These are phyloP conservation scores for Limanda limanda DNA, from an alignment of 2,113 vertebrate genomes.

Conservation along the genomic window DNA sequence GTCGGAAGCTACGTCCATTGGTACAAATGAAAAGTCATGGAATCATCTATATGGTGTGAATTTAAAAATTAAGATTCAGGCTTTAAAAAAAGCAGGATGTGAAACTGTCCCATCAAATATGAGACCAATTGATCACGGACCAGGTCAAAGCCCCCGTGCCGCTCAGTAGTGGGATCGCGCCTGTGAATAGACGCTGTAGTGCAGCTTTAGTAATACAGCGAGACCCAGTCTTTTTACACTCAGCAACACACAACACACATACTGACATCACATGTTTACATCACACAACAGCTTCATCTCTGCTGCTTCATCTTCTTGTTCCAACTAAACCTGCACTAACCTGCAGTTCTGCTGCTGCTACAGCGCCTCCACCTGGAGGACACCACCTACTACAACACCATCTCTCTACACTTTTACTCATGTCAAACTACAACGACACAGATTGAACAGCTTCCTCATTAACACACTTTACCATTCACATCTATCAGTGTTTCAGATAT, in stretches of 20 bases:
- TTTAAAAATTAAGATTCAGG: too few relatives aligned
- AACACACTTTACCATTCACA: too few relatives aligned
- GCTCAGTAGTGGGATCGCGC: slow-evolving; percentile 57
- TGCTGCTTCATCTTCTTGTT: too few relatives aligned
- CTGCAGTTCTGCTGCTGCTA: neutral
- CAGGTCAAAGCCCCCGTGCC: slow-evolving; percentile 57
- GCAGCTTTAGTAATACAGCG: slow-evolving; percentile 83
- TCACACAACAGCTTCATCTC: neutral
- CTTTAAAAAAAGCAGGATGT: neutral
- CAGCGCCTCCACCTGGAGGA: slow-evolving; percentile 46
- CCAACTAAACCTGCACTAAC: neutral
- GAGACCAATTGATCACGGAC: slow-evolving; percentile 15
- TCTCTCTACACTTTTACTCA: neutral
- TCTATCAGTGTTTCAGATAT: too few relatives aligned
- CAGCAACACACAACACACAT: too few relatives aligned
- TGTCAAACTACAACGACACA: too few relatives aligned
- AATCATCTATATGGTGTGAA: too few relatives aligned
- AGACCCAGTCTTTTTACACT: slow-evolving; percentile 75
- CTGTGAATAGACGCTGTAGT: slow-evolving; percentile 79
- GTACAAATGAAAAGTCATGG: too few relatives aligned
- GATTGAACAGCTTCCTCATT: too few relatives aligned
- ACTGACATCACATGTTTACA: too few relatives aligned
- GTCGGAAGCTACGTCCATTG: too few relatives aligned
- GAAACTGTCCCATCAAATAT: neutral
- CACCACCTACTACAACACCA: slow-evolving; percentile 7